Evolutionary conservation across 2,888 invertebrate genomes (phyloP), one percentile per base, ranked within the genome.

Genomic region (Tinea pellionella): DNA sequence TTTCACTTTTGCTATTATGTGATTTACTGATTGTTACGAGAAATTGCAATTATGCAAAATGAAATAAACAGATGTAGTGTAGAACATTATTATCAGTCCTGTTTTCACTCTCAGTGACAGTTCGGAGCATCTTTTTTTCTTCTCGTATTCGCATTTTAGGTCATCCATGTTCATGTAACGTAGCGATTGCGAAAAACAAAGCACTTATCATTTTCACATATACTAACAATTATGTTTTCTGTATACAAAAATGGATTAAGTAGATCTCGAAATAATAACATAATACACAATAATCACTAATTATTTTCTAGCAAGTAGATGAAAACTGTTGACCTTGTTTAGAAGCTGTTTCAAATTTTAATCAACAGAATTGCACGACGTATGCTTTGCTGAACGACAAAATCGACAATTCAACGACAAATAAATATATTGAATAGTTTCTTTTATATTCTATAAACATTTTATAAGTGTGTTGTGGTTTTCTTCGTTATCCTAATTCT

Each of bases 91-190:
- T 75, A 77, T 74, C 73, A 75, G 8, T 79, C 76, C 67, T 78
- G 72, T 76, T 80, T 74, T 73, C 78, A 78, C 75, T 80, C 78
- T 77, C 80, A 75, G 77, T 75, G 78, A 79, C 72, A 72, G 78
- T 80, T 74, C 75, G 75, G 78, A 80, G 82, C 83, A 84, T 85
- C 81, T 81, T 85, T 84, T 78, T 85, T 80, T 85, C 84, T 87
- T 84, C 74, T 81, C 80, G 80, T 85, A 85, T 84, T 85, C 86
- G 81, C 84, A 88, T 88, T 88, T 87, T 87, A 88, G 88, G 88
- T 88, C 88, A 88, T 85, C 88, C 87, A 87, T 87, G 87, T 87
- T 88, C 88, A 86, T 86, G 87, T 87, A 88, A 87, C 85, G 87
- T 84, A 87, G 85, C 86, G 87, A 85, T 86, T 86, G 85, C 87